Percentiles rank a stretch among this genome's conserved stretches.
Conservation (phyloP, 2,113 vertebrate species). For the Perca flavescens region DNA sequence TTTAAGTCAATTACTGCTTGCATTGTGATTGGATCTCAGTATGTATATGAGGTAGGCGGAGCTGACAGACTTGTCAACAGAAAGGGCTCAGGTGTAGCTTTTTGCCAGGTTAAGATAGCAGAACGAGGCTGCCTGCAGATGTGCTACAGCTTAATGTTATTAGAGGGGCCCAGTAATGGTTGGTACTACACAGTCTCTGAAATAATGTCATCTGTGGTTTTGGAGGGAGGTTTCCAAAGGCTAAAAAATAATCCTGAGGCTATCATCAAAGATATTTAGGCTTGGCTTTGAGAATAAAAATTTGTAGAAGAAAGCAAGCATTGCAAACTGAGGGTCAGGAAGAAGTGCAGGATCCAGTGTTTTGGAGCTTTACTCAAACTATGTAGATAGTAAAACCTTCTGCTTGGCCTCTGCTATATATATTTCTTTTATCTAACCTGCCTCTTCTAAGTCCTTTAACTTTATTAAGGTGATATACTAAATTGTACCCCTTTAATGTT, state of each 20-base stretch:
- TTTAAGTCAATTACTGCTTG: background rate
- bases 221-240: too few species aligned
- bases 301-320: background rate
- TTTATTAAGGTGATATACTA: background rate
- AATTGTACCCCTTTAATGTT: background rate
- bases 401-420: background rate
- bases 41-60: background rate
- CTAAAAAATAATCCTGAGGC: too few species aligned
- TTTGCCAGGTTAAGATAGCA: background rate
- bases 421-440: too few species aligned
- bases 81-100: background rate
- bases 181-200: too few species aligned
- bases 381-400: background rate
- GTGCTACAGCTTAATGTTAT: background rate
- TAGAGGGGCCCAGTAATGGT: too few species aligned
- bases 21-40: background rate
- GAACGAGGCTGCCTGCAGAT: background rate
- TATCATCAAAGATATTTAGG: background rate
- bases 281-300: too few species aligned
- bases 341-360: background rate
- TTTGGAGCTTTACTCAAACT: background rate
- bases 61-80: background rate
- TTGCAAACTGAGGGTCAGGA: background rate
- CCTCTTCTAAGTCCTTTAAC: constrained; percentile 1
- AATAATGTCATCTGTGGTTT: too few species aligned